phyloP scores from a whole-genome alignment of 2,888 invertebrate genomes.

The Drosophila putrida region DNA sequence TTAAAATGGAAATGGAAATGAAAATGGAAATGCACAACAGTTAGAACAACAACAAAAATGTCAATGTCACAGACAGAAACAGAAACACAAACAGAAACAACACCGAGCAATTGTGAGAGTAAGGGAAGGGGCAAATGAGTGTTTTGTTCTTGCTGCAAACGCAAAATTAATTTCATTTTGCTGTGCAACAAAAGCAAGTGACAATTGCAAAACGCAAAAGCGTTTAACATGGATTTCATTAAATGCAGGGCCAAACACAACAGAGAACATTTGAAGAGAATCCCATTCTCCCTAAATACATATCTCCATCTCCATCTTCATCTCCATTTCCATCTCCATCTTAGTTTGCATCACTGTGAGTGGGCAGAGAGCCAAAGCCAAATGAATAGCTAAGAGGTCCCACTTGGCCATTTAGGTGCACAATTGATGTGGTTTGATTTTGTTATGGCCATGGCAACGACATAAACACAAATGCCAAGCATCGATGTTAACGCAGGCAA shows the following conservation, averaged over 20 bases:
- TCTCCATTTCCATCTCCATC: background rate
- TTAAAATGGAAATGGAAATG: constrained; percentile 67
- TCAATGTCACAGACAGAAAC: constrained; percentile 64
- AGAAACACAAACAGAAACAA: background rate
- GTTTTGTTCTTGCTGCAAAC: constrained; percentile 66
- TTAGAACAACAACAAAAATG: constrained; percentile 23
- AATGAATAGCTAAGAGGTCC: constrained; percentile 81
- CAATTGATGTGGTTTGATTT: constrained; percentile 83
- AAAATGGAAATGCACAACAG: constrained; percentile 16
- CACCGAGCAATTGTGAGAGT: background rate
- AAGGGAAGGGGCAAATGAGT: constrained; percentile 64
- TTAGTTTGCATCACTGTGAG: constrained; percentile 12
- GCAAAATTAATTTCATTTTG: constrained; percentile 79
- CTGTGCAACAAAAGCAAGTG: constrained; percentile 59
- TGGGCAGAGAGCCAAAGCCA: constrained; percentile 42
- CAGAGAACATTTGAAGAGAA: constrained; percentile 8
- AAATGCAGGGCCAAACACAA: constrained; percentile 31
- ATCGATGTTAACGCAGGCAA: constrained; percentile 37
- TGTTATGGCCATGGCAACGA: constrained; percentile 74
- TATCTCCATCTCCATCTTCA: background rate
- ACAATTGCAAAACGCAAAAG: constrained; percentile 71
- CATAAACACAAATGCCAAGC: constrained; percentile 70
- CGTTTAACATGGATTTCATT: constrained; percentile 74
- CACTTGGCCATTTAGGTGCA: constrained; percentile 80
- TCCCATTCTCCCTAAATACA: background rate